Evolutionary conservation across 1,140 invertebrate genomes (phyloP).

Genomic region (Drosophila ercepeae): DNA sequence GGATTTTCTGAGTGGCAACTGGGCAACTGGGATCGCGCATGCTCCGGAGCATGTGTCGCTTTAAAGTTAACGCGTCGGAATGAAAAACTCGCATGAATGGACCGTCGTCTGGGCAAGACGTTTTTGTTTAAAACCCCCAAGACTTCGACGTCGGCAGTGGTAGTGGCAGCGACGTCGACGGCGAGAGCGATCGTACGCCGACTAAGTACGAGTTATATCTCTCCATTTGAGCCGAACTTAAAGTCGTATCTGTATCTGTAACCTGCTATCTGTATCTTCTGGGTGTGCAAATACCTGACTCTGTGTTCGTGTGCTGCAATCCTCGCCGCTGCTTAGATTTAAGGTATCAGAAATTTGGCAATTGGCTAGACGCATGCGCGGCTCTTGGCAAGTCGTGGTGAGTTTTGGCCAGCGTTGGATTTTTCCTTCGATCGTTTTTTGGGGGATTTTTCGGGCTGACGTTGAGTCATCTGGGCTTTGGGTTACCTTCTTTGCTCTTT

Average conservation of each 20-base stretch:
- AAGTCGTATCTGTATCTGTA: conserved; percentile 14
- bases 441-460: conserved; percentile 43
- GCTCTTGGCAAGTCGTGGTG: conserved; percentile 31
- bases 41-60: conserved; percentile 74
- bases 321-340: conserved; percentile 42
- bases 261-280: conserved; percentile 25
- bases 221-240: conserved; percentile 44
- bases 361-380: conserved; percentile 27
- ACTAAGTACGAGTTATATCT: conserved; percentile 59
- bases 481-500: conserved; percentile 9
- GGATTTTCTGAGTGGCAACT: background rate
- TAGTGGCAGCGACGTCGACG: conserved; percentile 17
- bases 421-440: conserved; percentile 41
- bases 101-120: conserved; percentile 79
- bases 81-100: conserved; percentile 84
- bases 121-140: conserved; percentile 78
- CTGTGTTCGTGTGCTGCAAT: conserved; percentile 40
- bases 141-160: conserved; percentile 48
- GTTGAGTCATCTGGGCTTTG: conserved; percentile 41
- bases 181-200: conserved; percentile 45
- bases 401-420: conserved; percentile 41
- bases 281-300: conserved; percentile 17
- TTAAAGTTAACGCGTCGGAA: conserved; percentile 83
- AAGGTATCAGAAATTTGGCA: conserved; percentile 46
- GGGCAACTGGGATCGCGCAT: conserved; percentile 55